Percentiles rank a stretch among this genome's conserved stretches.
Evolutionary conservation across 1,140 invertebrate species (phyloP).

Genomic region (Lysiphlebus fabarum): DNA sequence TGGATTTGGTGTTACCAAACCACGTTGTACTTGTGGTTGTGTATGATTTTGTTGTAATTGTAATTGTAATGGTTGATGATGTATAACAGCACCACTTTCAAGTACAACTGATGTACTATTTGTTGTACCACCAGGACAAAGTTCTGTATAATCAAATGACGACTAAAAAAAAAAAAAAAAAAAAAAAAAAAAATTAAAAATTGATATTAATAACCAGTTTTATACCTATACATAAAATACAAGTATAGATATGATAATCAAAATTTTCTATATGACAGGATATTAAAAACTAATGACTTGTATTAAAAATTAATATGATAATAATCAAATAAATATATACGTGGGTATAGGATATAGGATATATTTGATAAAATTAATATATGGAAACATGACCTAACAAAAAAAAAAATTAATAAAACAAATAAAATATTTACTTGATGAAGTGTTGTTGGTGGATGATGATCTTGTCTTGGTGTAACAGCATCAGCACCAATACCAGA

Average conservation of each 20-base stretch:
- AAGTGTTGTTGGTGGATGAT: conserved; percentile 60
- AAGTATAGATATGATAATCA: no score
- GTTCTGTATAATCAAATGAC: conserved; percentile 80
- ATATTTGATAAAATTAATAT: conserved; percentile 5
- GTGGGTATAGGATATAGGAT: conserved; percentile 17
- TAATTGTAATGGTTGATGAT: conserved; percentile 50
- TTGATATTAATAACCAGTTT: no score
- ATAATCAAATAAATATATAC: conserved; percentile 1
- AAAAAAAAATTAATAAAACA: conserved; percentile 6
- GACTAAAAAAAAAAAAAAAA: conserved; percentile 57
- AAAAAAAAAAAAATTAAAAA: neutral
- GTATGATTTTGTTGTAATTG: conserved; percentile 48
- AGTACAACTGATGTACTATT: conserved; percentile 47
- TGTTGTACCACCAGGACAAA: conserved; percentile 65
- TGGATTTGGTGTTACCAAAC: conserved; percentile 58
- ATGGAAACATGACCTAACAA: conserved; percentile 2
- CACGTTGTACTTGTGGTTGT: conserved; percentile 54
- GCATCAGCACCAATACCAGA: conserved; percentile 88
- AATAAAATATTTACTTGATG: conserved; percentile 72
- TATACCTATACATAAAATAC: neutral
- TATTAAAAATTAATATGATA: no score
- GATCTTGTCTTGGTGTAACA: conserved; percentile 82
- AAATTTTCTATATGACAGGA: no score
- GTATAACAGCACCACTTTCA: conserved; percentile 50
- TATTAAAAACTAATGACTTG: no score